Base-by-base conservation (phyloP, 2,797 vertebrate species). In the Cirrhinus mrigala region DNA sequence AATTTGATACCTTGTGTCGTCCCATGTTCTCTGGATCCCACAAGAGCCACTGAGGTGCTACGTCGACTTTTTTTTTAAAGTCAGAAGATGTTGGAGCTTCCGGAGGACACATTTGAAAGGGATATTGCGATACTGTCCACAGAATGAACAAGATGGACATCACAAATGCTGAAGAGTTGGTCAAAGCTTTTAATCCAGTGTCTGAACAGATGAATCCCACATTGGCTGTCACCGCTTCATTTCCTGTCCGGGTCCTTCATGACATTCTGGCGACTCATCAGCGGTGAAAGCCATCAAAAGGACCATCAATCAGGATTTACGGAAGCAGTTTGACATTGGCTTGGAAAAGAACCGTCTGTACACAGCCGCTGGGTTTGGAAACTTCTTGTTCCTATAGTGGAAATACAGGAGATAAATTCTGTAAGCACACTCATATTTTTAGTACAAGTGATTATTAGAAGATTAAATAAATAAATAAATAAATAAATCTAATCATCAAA, bases 301-400 rank as follows among this genome's bases (percentile, higher is more conserved):
- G 24, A 70, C 11, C 75, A 84, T 84, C 83, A 56, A 44, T 84
- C 75, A 79, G 62, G 82, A 78, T 84, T 84, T 84, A 84, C 33
- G 3, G 52, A 56, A 78, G 64, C n/a, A 56, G 8, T 48, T 16
- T 48, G 71, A 40, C 56, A 66, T 74, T 44, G 24, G 24, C 18
- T 70, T 70, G 24, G 37, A 78, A 70, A 46, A 27, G 75, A 84
- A 75, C 29, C 70, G 24, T 27, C 62, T 46, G 58, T 71, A 44
- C 37, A 44, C 24, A 77, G 71, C 7, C 4, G 0, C 16, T 69
- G 16, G 7, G 52, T 44, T 69, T 16, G 48, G 56, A 54, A 66
- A 62, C 82, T 5, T 24, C 2, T 52, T 18, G 29, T 68, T 44
- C 29, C 27, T 56, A 37, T 5, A 37, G 27, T 16, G 14, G 44